Evolutionary conservation across 2,888 invertebrate species (phyloP).

Genomic region (Hylaea fasciaria): DNA sequence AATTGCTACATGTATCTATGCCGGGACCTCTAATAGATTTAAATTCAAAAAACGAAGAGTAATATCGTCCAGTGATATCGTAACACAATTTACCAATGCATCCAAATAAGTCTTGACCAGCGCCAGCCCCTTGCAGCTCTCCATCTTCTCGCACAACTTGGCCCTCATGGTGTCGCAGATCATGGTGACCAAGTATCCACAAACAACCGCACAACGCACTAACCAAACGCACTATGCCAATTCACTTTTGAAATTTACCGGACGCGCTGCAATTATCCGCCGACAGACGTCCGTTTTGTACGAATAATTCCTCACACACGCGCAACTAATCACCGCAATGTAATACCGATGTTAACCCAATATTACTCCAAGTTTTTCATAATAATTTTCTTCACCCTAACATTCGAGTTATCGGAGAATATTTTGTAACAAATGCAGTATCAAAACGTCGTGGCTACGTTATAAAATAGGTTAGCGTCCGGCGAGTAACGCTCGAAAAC

Average conservation of each 20-base stretch:
- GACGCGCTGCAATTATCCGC: slow-evolving; percentile 65
- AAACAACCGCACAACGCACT: slow-evolving; percentile 49
- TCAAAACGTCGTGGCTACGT: slow-evolving; percentile 20
- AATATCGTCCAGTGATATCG: background rate
- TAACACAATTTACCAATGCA: slow-evolving; percentile 63
- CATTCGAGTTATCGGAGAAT: slow-evolving; percentile 26
- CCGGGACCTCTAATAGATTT: too few relatives aligned
- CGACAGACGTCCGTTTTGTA: slow-evolving; percentile 37
- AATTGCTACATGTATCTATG: too few relatives aligned
- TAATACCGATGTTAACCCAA: slow-evolving; percentile 22
- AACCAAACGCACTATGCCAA: slow-evolving; percentile 54
- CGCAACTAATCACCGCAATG: slow-evolving; percentile 28
- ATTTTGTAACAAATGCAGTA: slow-evolving; percentile 21
- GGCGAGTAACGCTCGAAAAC: slow-evolving; percentile 38
- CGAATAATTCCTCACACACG: slow-evolving; percentile 36
- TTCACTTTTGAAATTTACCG: slow-evolving; percentile 69
- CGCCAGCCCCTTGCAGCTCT: slow-evolving; percentile 73
- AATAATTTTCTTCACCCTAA: slow-evolving; percentile 29
- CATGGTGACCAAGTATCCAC: slow-evolving; percentile 58
- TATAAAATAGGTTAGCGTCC: slow-evolving; percentile 32
- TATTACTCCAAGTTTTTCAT: slow-evolving; percentile 34
- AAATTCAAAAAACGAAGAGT: too few relatives aligned
- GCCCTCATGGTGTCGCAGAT: slow-evolving; percentile 75
- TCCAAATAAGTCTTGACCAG: slow-evolving; percentile 74
- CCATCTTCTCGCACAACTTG: slow-evolving; percentile 77